Evolutionary conservation across 2,113 vertebrate species (phyloP).

Genomic region (Pituophis catenifer): DNA sequence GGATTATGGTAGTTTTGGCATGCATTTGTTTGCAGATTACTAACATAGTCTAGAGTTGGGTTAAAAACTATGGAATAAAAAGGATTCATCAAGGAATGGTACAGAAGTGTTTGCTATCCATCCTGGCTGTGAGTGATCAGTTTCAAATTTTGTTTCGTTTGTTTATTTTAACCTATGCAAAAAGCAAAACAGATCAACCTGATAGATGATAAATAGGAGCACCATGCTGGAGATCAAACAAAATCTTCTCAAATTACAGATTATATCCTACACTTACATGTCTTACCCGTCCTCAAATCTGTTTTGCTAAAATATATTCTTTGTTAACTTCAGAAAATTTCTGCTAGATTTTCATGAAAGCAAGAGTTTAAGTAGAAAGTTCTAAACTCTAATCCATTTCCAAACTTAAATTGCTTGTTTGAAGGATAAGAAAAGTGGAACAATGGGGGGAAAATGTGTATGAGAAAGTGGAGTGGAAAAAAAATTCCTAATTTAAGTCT

Average conservation of each 20-base stretch:
- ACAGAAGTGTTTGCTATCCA: neutral
- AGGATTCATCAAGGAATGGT: neutral
- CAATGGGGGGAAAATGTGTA: neutral
- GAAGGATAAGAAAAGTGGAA: constrained; percentile 32
- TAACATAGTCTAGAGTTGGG: neutral
- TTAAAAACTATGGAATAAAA: neutral
- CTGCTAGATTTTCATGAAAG: neutral
- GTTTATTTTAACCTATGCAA: neutral
- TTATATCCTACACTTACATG: accelerated
- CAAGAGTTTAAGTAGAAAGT: neutral
- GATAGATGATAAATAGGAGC: neutral
- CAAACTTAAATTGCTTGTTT: constrained; percentile 23
- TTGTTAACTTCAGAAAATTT: accelerated
- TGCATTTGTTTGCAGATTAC: neutral
- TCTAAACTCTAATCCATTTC: neutral
- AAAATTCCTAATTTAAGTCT: constrained; percentile 57
- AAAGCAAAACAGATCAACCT: neutral
- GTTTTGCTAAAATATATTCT: neutral
- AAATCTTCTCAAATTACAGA: accelerated
- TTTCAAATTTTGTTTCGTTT: neutral
- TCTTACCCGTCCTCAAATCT: neutral
- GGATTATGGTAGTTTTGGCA: neutral
- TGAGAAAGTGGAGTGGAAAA: constrained; percentile 5
- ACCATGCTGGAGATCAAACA: accelerated
- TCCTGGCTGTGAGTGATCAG: neutral